Percentiles rank a stretch among this genome's conserved stretches.
Conservation (phyloP, 2,888 invertebrate genomes). For the Cantharis rufa region DNA sequence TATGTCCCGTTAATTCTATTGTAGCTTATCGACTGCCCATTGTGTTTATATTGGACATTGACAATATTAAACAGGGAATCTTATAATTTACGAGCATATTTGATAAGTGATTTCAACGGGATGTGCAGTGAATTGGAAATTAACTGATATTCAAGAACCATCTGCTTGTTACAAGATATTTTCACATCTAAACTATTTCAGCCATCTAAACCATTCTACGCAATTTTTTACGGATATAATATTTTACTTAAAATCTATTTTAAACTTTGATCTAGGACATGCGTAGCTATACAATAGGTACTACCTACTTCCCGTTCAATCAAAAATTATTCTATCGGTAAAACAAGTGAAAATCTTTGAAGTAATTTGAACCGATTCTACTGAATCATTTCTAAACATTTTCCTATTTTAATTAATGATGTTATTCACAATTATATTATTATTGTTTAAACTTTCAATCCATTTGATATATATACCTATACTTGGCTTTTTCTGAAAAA, state of each 20-base stretch:
- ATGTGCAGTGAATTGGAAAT: constrained; percentile 49
- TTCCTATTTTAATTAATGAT: too few species aligned
- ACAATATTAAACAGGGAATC: constrained; percentile 50
- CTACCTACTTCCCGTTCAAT: not conserved
- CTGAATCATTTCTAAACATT: too few species aligned
- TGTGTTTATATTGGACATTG: constrained; percentile 54
- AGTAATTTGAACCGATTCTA: not conserved
- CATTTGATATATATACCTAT: too few species aligned
- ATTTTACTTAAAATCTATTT: constrained; percentile 28
- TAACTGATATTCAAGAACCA: constrained; percentile 46
- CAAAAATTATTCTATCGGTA: not conserved
- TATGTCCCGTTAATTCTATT: constrained; percentile 55
- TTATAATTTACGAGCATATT: constrained; percentile 47
- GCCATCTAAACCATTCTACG: constrained; percentile 35
- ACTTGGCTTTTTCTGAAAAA: too few species aligned
- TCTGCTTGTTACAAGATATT: constrained; percentile 42
- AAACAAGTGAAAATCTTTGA: not conserved
- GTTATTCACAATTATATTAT: too few species aligned
- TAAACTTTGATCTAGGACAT: not conserved
- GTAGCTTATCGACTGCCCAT: constrained; percentile 51
- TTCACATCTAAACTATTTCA: constrained; percentile 23
- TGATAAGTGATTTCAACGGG: constrained; percentile 51
- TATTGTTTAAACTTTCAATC: too few species aligned
- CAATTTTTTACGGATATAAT: constrained; percentile 36
- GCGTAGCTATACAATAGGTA: not conserved